Evolutionary conservation across 37 sponge, comb jelly and placozoan species (phyloP).

Genomic region (Diacarnus erythraeanus): DNA sequence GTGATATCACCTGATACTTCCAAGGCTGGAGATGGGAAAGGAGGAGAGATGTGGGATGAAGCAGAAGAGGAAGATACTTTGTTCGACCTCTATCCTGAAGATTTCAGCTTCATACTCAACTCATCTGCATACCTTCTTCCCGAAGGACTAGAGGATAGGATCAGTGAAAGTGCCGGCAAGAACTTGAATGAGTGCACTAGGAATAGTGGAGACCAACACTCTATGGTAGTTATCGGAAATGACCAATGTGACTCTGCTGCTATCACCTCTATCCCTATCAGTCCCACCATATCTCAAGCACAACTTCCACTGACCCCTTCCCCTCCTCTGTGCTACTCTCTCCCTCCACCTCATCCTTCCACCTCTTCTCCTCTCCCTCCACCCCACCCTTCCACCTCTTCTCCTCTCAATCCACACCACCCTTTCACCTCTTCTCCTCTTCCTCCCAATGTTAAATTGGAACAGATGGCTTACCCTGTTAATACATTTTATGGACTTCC

Average conservation of each 20-base stretch:
- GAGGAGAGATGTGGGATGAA: neutral
- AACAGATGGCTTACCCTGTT: neutral
- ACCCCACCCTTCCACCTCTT: neutral
- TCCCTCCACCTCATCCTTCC: neutral
- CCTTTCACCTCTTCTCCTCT: slow-evolving; percentile 1
- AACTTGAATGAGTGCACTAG: no score
- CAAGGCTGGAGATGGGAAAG: no score
- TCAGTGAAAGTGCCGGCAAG: no score
- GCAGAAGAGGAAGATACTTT: slow-evolving; percentile 18
- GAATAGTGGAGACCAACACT: no score
- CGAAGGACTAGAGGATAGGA: no score
- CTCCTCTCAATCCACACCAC: neutral
- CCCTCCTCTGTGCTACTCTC: neutral
- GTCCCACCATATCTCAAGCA: neutral
- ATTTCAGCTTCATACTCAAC: slow-evolving; percentile 36
- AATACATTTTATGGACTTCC: slow-evolving; percentile 81
- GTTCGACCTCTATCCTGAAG: slow-evolving; percentile 57
- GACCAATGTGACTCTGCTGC: neutral
- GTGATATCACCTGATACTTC: no score
- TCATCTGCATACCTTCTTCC: neutral
- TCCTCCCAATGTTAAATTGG: neutral
- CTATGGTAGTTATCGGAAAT: no score
- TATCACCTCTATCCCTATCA: neutral
- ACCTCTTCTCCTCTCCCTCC: neutral
- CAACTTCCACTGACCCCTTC: neutral